Evolutionary conservation across 2,888 invertebrate genomes (phyloP).

Genomic region (Pristionchus exspectatus): DNA sequence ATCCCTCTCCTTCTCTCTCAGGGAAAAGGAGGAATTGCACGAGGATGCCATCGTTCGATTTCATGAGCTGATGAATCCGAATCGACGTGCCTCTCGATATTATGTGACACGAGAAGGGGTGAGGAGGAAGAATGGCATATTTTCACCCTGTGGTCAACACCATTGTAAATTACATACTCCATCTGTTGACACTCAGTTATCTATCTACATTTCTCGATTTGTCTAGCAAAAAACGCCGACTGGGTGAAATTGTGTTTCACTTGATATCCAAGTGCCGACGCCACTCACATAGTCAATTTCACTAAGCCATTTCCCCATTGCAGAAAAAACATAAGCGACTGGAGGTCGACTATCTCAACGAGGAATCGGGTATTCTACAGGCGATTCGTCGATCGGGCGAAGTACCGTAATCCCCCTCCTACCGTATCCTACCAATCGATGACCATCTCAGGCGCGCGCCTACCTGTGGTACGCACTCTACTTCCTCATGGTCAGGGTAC

Average conservation of each 20-base stretch:
- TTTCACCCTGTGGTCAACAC: no score
- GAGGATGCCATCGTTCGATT: background rate
- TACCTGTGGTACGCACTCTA: slow-evolving; percentile 39
- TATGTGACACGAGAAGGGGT: slow-evolving; percentile 11
- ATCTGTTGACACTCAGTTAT: no score
- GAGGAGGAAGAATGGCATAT: background rate
- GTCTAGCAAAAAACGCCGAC: no score
- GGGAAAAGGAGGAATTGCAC: slow-evolving; percentile 24
- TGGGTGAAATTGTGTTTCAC: background rate
- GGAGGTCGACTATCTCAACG: slow-evolving; percentile 21
- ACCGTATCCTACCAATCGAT: slow-evolving; percentile 5
- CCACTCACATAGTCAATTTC: background rate
- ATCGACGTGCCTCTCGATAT: background rate
- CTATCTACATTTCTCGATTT: no score
- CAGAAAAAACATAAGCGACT: background rate
- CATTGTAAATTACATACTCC: no score
- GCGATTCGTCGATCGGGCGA: slow-evolving; percentile 36
- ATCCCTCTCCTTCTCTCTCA: background rate
- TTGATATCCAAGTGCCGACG: background rate
- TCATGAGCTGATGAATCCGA: slow-evolving; percentile 11
- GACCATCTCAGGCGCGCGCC: background rate
- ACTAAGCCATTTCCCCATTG: background rate
- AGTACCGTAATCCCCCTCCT: background rate
- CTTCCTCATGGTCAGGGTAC: slow-evolving; percentile 16
- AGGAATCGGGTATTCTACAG: slow-evolving; percentile 17